A percentile compares a stretch with the other conserved stretches of the same genome.
These are phyloP conservation scores for Cairina moschata DNA, from an alignment of 2,113 vertebrate genomes.

Conservation along the genomic window DNA sequence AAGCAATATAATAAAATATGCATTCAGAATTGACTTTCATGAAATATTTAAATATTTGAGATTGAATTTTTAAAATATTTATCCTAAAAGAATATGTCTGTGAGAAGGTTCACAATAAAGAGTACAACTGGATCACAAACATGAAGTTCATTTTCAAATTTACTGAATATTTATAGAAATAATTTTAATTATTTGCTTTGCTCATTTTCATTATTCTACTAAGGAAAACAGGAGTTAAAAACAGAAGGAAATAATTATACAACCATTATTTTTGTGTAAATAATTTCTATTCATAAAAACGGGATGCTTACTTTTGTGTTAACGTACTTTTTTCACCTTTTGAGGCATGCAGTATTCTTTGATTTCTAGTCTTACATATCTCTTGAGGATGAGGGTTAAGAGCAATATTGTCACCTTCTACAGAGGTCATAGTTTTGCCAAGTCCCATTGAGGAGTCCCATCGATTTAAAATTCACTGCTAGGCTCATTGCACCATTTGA, in stretches of 20 bases:
- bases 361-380: background rate
- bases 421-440: background rate
- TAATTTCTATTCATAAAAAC: background rate
- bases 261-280: background rate
- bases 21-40: background rate
- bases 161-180: background rate
- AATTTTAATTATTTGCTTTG: background rate
- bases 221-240: background rate
- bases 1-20: background rate
- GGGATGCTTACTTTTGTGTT: background rate
- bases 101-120: background rate
- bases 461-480: background rate
- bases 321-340: background rate
- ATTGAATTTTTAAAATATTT: background rate
- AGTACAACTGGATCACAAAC: fast-evolving
- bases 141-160: background rate
- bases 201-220: background rate
- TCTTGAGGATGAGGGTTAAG: background rate
- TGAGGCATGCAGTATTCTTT: background rate
- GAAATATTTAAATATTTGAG: background rate
- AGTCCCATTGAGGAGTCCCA: background rate
- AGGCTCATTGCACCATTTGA: background rate
- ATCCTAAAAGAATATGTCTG: background rate
- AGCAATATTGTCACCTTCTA: background rate
- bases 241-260: background rate